Conservation (phyloP, 1,140 invertebrate species). For the Micrasema longulum region DNA sequence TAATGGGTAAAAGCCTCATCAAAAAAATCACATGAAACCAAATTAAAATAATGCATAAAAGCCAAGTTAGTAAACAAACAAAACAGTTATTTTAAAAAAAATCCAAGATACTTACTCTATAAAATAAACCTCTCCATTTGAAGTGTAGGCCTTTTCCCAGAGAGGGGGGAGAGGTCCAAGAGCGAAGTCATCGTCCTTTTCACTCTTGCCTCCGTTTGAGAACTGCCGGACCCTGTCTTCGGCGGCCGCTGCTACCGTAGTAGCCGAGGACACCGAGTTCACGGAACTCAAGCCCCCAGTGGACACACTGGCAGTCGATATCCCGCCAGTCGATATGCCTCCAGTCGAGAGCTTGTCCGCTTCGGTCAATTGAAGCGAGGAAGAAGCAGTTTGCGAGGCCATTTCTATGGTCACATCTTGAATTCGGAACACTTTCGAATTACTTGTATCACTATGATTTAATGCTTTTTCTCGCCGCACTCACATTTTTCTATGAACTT, state of each 20-base stretch:
- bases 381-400: constrained; percentile 33
- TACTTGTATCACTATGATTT: too few species aligned
- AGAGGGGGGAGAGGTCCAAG: constrained; percentile 92
- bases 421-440: too few species aligned
- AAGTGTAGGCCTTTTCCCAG: constrained; percentile 98
- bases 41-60: neutral
- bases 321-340: constrained; percentile 42
- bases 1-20: too few species aligned
- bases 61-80: neutral
- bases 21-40: neutral
- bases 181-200: constrained; percentile 65
- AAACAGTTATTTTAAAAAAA: neutral
- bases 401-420: constrained; percentile 42
- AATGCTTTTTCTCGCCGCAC: too few species aligned
- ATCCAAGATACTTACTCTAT: constrained; percentile 90
- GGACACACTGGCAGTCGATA: constrained; percentile 24
- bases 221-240: constrained; percentile 39
- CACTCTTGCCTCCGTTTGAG: constrained; percentile 33
- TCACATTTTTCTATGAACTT: too few species aligned
- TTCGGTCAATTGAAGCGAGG: constrained; percentile 48
- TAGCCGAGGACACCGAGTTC: constrained; percentile 49
- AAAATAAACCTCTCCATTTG: constrained; percentile 96
- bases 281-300: constrained; percentile 44
- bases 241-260: constrained; percentile 47
- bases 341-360: constrained; percentile 51